phyloP scores from a whole-genome alignment of 2,113 vertebrate genomes.

The Morone saxatilis region DNA sequence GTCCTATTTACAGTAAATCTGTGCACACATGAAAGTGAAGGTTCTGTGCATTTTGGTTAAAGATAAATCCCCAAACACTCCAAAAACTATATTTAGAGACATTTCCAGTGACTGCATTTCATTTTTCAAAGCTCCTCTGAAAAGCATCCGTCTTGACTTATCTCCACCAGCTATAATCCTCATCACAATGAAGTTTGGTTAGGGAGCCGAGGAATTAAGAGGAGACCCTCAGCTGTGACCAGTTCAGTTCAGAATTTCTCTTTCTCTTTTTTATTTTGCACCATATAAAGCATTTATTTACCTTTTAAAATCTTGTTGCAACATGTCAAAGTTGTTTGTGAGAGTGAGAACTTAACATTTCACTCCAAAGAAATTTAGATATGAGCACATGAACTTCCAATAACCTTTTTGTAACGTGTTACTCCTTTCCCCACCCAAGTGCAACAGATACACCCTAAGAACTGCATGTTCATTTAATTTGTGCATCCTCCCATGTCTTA shows the following conservation, averaged over 20 bases:
- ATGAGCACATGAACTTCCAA: slow-evolving; percentile 24
- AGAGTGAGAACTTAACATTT: slow-evolving; percentile 49
- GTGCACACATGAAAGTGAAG: not conserved
- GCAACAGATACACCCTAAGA: slow-evolving; percentile 19
- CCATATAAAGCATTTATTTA: not conserved
- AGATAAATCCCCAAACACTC: not conserved
- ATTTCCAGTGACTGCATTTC: slow-evolving; percentile 3
- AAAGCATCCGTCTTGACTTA: slow-evolving; percentile 5
- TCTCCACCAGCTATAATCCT: slow-evolving; percentile 11
- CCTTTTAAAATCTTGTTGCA: not conserved
- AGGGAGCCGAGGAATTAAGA: not conserved
- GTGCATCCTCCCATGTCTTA: slow-evolving; percentile 37
- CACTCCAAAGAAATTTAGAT: slow-evolving; percentile 13
- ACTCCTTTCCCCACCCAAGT: not conserved
- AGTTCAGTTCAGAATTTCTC: not conserved
- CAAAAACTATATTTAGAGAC: not conserved
- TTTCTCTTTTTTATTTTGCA: not conserved
- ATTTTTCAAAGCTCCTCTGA: slow-evolving; percentile 12
- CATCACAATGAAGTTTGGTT: slow-evolving; percentile 3
- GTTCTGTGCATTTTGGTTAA: not conserved
- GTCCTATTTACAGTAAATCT: not conserved
- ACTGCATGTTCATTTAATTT: slow-evolving; percentile 31
- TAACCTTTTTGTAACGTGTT: slow-evolving; percentile 15
- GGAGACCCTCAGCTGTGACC: slow-evolving; percentile 10
- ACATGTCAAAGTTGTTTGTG: slow-evolving; percentile 10